These are phyloP conservation scores for Drosophila biarmipes DNA, from an alignment of 1,140 invertebrate genomes.

Conservation along the genomic window DNA sequence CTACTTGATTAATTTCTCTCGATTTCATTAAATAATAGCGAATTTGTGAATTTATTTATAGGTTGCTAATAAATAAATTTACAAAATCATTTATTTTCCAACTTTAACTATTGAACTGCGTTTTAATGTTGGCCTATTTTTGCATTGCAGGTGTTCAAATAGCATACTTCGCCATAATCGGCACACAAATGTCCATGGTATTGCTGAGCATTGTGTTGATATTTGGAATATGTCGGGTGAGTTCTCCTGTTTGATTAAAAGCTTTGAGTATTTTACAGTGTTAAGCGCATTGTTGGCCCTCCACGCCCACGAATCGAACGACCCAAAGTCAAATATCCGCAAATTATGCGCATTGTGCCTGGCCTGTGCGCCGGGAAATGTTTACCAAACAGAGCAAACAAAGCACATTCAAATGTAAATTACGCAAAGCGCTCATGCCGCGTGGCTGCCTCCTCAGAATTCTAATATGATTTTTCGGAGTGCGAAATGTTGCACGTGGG, in stretches of 20 bases:
- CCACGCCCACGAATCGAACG: constrained; percentile 31
- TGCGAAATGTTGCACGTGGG: constrained; percentile 10
- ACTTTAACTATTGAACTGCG: background rate
- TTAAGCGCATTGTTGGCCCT: constrained; percentile 20
- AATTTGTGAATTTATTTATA: no score
- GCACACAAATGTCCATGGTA: constrained; percentile 90
- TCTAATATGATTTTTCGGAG: constrained; percentile 15
- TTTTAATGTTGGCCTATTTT: constrained; percentile 8
- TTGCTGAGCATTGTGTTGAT: constrained; percentile 88
- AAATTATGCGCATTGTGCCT: constrained; percentile 68
- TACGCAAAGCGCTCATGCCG: constrained; percentile 29
- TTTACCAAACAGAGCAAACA: constrained; percentile 58
- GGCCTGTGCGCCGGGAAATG: constrained; percentile 32
- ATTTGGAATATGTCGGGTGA: constrained; percentile 90
- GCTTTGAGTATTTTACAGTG: constrained; percentile 47
- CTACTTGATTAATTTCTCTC: background rate
- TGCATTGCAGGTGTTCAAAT: constrained; percentile 89
- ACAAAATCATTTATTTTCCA: background rate
- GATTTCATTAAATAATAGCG: no score
- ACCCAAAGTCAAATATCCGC: constrained; percentile 56
- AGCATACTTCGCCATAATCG: constrained; percentile 90
- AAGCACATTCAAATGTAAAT: constrained; percentile 79
- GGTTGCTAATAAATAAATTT: no score
- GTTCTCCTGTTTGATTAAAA: constrained; percentile 61
- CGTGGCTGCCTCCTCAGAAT: constrained; percentile 8